Evolutionary conservation across 2,797 vertebrate species (phyloP).

Genomic region (Macrochelys suwanniensis): DNA sequence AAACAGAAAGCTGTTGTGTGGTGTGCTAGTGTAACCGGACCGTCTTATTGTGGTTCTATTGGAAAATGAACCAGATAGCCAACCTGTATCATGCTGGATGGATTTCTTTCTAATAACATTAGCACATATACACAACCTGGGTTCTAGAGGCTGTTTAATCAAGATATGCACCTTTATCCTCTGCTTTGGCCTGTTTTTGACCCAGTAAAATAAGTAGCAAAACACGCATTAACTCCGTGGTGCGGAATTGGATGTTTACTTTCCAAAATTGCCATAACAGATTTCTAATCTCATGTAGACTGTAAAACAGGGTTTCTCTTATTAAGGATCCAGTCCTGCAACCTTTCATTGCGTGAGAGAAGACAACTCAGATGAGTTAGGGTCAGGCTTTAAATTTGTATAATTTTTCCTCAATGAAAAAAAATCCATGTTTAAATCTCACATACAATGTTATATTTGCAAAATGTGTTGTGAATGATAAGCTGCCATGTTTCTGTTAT

Average conservation of each 20-base stretch:
- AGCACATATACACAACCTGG: neutral
- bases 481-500: neutral
- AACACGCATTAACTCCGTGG: neutral
- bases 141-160: too few species aligned
- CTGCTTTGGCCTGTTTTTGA: neutral
- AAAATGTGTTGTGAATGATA: neutral
- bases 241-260: neutral
- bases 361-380: neutral
- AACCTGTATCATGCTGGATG: too few species aligned
- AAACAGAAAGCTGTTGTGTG: neutral
- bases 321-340: neutral
- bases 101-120: neutral
- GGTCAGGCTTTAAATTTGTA: neutral
- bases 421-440: neutral
- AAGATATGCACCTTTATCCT: neutral
- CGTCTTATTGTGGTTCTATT: conserved; percentile 2
- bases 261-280: too few species aligned
- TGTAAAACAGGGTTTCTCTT: neutral
- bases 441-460: neutral
- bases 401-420: neutral
- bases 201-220: neutral
- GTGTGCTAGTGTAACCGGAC: neutral
- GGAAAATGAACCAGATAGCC: neutral
- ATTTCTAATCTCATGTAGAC: neutral
- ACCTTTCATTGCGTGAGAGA: neutral